Evolutionary conservation across 1,140 invertebrate species (phyloP), one percentile per base, ranked within the genome.

Genomic region (Venustaconcha ellipsiformis): DNA sequence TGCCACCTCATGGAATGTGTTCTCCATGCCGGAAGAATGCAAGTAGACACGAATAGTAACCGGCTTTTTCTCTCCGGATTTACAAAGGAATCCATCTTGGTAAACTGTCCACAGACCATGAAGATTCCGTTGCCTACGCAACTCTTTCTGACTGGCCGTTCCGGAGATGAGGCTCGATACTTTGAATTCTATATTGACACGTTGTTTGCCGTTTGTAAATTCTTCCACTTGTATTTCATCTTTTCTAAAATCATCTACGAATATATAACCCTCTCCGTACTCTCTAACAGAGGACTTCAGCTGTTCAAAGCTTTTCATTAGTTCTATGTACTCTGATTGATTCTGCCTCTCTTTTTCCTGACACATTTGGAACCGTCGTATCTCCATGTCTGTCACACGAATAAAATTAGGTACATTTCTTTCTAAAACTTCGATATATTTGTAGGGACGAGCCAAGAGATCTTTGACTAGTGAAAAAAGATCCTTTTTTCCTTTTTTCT

Each of bases 181-280:
- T 20, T 17, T 37, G 18, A 23, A 15, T 59, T 58, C 57, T 20
- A 0, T 14, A 23, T 14, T 3, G 20, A 26, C 11, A 15, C 18
- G 14, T 60, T 59, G 14, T 58, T 70, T 20, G 18, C 5, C 26
- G 14, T 23, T 20, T 23, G 23, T 55, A 17, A 23, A 14, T 30
- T n/a, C 58, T 20, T 58, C 11, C 17, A 75, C 18, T 64, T 57
- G 60, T n/a, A 77, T 71, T 48, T 77, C 75, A 37, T 72, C 64
- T 58, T 69, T 65, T 62, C 69, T 37, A 57, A 77, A 77, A 26
- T 77, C 75, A 57, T 68, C 72, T 15, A 55, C 57, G 60, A 68
- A 70, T n/a, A 77, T 58, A 37, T 37, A 57, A 20, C 57, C 65
- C 57, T 77, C 75, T 18, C 75, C 75, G 63, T 77, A 77, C n/a